Percentiles rank a stretch among this genome's conserved stretches.
Evolutionary conservation across 2,797 vertebrate species (phyloP).

Genomic region (Argentina silus): DNA sequence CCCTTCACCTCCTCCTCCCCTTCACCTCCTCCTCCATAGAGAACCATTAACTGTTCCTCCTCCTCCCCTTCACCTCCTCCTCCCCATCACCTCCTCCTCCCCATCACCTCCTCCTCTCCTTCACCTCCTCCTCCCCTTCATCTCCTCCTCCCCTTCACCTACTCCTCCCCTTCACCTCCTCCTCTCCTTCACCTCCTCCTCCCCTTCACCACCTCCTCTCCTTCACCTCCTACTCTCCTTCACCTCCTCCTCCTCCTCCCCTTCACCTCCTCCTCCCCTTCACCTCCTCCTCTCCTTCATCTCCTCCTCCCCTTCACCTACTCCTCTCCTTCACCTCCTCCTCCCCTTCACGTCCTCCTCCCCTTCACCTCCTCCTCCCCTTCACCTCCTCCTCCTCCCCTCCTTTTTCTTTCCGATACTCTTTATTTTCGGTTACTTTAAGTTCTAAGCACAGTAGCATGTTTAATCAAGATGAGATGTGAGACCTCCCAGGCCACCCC

Average conservation of each 20-base stretch:
- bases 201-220: background rate
- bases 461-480: background rate
- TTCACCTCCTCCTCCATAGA: background rate
- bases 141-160: background rate
- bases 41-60: background rate
- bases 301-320: too few relatives aligned
- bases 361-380: background rate
- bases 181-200: too few relatives aligned
- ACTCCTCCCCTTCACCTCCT: too few relatives aligned
- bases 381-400: too few relatives aligned
- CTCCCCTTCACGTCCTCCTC: background rate
- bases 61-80: background rate
- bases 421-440: too few relatives aligned
- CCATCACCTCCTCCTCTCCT: too few relatives aligned
- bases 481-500: background rate
- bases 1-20: too few relatives aligned
- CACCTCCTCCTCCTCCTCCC: background rate
- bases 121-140: too few relatives aligned
- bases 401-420: too few relatives aligned
- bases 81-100: background rate
- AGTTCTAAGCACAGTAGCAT: too few relatives aligned
- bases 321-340: background rate
- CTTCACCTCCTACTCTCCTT: background rate
- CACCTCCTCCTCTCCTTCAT: background rate
- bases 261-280: too few relatives aligned